Evolutionary conservation across 92 coral and sea anemone genomes (phyloP).

Genomic region (Ricordea florida): DNA sequence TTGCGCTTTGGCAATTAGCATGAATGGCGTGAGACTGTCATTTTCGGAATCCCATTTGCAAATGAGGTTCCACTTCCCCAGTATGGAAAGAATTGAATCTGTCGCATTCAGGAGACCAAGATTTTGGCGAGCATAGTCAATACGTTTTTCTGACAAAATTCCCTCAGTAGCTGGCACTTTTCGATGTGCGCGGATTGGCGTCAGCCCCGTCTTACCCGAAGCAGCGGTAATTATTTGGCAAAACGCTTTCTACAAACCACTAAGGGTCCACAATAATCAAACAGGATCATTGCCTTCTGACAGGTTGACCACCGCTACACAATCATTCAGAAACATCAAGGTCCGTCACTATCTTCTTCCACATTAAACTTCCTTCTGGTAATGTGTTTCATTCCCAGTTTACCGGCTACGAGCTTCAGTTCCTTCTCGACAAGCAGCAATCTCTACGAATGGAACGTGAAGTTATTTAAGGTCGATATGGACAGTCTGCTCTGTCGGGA

Average conservation of each 20-base stretch:
- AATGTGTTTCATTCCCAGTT: slow-evolving; percentile 12
- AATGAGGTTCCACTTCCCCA: slow-evolving; percentile 24
- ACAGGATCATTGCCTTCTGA: neutral
- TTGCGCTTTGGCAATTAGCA: slow-evolving; percentile 23
- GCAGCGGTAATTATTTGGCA: slow-evolving; percentile 9
- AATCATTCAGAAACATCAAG: slow-evolving; percentile 18
- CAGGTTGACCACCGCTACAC: slow-evolving; percentile 34
- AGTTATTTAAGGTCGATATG: slow-evolving; percentile 78
- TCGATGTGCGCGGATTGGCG: slow-evolving; percentile 24
- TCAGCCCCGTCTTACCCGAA: neutral
- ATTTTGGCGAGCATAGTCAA: slow-evolving; percentile 4
- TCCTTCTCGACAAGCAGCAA: slow-evolving; percentile 44
- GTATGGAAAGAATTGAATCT: slow-evolving; percentile 6
- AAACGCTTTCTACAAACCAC: slow-evolving; percentile 15
- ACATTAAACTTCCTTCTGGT: neutral
- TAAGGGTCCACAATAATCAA: slow-evolving; percentile 29
- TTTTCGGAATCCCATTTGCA: slow-evolving; percentile 1
- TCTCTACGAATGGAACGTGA: slow-evolving; percentile 88
- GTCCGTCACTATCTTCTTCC: slow-evolving; percentile 16
- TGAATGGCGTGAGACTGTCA: slow-evolving; percentile 16
- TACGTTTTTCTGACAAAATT: slow-evolving; percentile 15
- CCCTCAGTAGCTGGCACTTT: slow-evolving; percentile 24
- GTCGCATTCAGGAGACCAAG: neutral
- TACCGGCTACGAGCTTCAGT: neutral
- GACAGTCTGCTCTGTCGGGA: slow-evolving; percentile 86